A percentile compares a stretch with the other conserved stretches of the same genome.
These are phyloP conservation scores for Acromyrmex echinatior DNA, from an alignment of 1,140 invertebrate species.

Conservation along the genomic window DNA sequence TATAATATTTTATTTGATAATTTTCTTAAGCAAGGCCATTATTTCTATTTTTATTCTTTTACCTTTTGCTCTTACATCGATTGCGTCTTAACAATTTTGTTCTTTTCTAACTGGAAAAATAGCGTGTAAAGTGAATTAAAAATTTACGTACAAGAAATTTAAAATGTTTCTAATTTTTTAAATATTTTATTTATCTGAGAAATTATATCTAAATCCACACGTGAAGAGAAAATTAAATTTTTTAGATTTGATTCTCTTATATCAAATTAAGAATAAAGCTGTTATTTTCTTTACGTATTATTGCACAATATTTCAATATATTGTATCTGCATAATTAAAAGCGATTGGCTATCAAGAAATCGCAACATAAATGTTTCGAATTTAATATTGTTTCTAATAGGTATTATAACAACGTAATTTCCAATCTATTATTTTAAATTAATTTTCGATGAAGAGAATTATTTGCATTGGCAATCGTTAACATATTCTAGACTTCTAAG, in stretches of 20 bases:
- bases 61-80: background rate
- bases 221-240: background rate
- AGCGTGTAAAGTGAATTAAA: background rate
- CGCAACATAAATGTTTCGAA: background rate
- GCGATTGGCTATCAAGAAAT: background rate
- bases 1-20: background rate
- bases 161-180: background rate
- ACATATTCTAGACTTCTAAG: background rate
- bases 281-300: background rate
- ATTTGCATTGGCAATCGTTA: background rate
- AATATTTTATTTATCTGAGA: slow-evolving; percentile 1
- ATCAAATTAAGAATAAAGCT: too few relatives aligned
- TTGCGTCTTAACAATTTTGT: background rate
- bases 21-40: background rate
- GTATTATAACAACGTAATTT: background rate
- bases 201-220: background rate
- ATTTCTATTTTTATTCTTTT: background rate
- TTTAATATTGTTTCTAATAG: background rate
- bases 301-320: background rate
- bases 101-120: background rate
- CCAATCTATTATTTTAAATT: background rate
- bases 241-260: background rate
- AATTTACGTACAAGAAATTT: background rate
- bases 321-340: background rate
- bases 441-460: background rate